A percentile compares a stretch with the other conserved stretches of the same genome.
phyloP scores from a whole-genome alignment of 2,113 vertebrate genomes.

The Gnathonemus longibarbis region DNA sequence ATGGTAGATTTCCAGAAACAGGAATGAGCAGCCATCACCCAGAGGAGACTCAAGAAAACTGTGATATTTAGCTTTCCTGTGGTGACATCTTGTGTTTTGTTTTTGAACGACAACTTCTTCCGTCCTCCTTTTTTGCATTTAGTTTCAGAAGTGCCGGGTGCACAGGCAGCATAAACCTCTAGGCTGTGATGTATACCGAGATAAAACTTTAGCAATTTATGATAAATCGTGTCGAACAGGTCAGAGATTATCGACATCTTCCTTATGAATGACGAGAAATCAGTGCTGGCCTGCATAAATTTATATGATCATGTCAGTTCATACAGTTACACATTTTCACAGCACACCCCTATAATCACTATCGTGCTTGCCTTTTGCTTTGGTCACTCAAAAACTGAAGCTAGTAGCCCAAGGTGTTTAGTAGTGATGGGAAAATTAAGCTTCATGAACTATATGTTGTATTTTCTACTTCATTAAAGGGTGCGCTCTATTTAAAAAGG shows the following conservation, averaged over 20 bases:
- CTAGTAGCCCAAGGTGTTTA: not conserved
- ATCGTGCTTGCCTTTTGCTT: not conserved
- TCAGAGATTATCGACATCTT: not conserved
- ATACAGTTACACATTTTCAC: not conserved
- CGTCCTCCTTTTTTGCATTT: not conserved
- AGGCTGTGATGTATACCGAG: not conserved
- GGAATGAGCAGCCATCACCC: not conserved
- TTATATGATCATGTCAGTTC: not conserved
- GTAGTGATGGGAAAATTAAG: not conserved
- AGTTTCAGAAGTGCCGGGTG: not conserved
- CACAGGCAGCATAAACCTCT: not conserved
- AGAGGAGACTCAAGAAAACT: not conserved
- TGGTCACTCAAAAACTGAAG: not conserved
- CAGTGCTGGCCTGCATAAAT: not conserved
- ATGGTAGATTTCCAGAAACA: not conserved
- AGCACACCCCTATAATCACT: not conserved
- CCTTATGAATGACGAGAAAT: not conserved
- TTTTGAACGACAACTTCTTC: not conserved
- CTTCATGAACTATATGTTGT: not conserved
- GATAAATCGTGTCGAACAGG: not conserved
- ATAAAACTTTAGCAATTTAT: not conserved
- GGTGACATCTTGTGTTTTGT: slow-evolving; percentile 21
- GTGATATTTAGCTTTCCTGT: not conserved
- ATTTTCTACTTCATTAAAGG: not conserved
- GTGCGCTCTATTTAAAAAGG: not conserved